Percentiles rank a stretch among this genome's conserved stretches.
Evolutionary conservation across 2,888 invertebrate genomes (phyloP).

Genomic region (Melikaiella ostensackeni): DNA sequence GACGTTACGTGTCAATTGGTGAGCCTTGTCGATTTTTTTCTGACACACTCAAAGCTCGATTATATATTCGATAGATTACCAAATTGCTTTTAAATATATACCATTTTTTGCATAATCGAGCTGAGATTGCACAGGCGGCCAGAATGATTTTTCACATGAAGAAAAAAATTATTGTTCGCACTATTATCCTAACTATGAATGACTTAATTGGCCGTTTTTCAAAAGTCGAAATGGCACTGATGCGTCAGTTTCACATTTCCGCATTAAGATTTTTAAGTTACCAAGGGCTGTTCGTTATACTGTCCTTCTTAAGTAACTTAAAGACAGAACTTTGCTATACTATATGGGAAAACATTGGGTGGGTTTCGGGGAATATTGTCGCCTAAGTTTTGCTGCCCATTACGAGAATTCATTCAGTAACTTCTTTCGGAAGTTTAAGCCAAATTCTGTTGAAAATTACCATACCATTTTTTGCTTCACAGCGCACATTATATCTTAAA

Average conservation of each 20-base stretch:
- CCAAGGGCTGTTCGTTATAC: not conserved
- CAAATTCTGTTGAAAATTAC: not conserved
- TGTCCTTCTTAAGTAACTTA: conserved; percentile 2
- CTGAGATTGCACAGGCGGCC: not conserved
- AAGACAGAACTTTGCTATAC: not conserved
- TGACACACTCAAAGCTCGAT: not conserved
- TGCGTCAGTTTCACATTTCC: conserved; percentile 17
- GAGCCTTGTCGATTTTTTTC: not conserved
- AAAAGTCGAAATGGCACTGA: conserved; percentile 24
- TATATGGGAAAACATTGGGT: not conserved
- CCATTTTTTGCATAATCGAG: not conserved
- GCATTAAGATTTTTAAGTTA: conserved; percentile 3
- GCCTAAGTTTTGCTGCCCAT: not conserved
- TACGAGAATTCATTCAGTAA: not conserved
- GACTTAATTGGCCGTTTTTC: conserved; percentile 7
- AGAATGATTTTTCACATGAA: not conserved
- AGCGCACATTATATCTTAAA: not conserved
- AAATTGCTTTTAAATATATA: not conserved
- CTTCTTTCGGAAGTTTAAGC: not conserved
- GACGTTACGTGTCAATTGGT: not conserved
- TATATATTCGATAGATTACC: not conserved
- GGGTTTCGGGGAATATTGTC: conserved; percentile 6
- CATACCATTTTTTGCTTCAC: not conserved
- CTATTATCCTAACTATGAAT: conserved; percentile 19
- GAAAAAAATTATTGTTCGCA: conserved; percentile 14